Conservation (phyloP, 2,888 invertebrate genomes). For the Amphipoea lucens region DNA sequence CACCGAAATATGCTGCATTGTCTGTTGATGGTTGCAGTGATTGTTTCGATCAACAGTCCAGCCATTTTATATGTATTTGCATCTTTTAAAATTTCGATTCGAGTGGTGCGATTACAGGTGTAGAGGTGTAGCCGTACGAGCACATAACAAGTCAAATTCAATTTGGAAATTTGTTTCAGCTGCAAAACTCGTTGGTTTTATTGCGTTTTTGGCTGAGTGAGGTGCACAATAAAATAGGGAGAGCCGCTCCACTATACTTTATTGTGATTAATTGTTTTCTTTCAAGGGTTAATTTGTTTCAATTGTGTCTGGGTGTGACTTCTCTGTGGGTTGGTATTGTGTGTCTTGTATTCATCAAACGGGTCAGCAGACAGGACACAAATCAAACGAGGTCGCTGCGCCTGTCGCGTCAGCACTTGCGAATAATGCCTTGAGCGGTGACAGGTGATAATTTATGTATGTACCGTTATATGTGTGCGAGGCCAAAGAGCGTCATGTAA, state of each 20-base stretch:
- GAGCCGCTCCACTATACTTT: constrained; percentile 37
- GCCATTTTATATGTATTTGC: constrained; percentile 20
- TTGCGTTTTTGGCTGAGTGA: constrained; percentile 39
- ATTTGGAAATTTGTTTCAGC: constrained; percentile 47
- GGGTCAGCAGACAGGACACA: constrained; percentile 66
- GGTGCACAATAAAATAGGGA: constrained; percentile 24
- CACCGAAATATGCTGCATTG: constrained; percentile 15
- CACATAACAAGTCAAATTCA: constrained; percentile 38
- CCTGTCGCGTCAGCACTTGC: constrained; percentile 64
- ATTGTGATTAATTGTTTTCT: constrained; percentile 57
- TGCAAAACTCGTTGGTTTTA: constrained; percentile 39
- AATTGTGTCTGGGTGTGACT: constrained; percentile 47
- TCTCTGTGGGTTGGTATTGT: constrained; percentile 35
- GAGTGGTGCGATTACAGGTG: constrained; percentile 25
- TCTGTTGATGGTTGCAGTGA: constrained; percentile 13
- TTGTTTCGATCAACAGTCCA: constrained; percentile 2
- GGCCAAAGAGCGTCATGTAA: constrained; percentile 41
- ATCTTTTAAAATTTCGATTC: constrained; percentile 37
- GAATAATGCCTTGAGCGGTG: constrained; percentile 67
- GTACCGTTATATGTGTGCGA: constrained; percentile 33
- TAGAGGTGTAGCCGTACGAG: constrained; percentile 27
- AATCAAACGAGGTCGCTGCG: constrained; percentile 68
- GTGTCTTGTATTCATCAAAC: constrained; percentile 62
- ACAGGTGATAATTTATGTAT: constrained; percentile 68
- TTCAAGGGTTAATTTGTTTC: constrained; percentile 50